phyloP scores from a whole-genome alignment of 1,140 invertebrate species.

The Panulirus ornatus region DNA sequence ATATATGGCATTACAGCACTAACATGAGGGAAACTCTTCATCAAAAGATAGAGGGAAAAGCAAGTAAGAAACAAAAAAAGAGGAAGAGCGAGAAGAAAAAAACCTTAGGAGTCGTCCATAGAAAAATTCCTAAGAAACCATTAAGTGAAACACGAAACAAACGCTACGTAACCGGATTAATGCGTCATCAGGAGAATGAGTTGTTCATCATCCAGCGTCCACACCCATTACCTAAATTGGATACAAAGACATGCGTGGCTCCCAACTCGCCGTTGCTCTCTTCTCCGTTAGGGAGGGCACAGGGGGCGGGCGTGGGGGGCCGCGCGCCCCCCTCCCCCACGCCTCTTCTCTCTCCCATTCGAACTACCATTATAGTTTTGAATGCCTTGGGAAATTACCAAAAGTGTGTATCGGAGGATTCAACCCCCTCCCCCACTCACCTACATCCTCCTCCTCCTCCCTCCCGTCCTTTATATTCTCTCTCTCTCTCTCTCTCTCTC shows the following conservation, averaged over 20 bases:
- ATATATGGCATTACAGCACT: not conserved
- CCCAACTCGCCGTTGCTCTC: too few species aligned
- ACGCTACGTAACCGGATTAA: conserved; percentile 64
- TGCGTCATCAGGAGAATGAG: conserved; percentile 68
- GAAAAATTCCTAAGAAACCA: conserved; percentile 47
- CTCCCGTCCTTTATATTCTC: not conserved
- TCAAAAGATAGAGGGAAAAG: not conserved
- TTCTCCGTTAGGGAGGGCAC: not conserved
- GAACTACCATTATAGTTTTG: conserved; percentile 36
- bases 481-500: not conserved
- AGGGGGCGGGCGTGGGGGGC: not conserved
- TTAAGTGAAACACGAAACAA: conserved; percentile 67
- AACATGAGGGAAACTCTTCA: not conserved
- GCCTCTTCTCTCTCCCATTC: not conserved
- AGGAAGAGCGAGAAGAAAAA: not conserved
- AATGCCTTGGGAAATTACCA: conserved; percentile 43
- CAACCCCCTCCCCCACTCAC: not conserved
- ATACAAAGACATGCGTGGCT: conserved; percentile 51
- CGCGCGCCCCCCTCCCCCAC: not conserved
- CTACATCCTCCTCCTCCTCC: not conserved
- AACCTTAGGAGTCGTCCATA: too few species aligned
- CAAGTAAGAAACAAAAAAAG: not conserved
- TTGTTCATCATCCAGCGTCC: conserved; percentile 58
- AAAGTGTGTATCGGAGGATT: not conserved
- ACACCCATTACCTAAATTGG: conserved; percentile 68